Evolutionary conservation across 2,888 invertebrate genomes (phyloP), one percentile per base, ranked within the genome.

Genomic region (Dicycla oo): DNA sequence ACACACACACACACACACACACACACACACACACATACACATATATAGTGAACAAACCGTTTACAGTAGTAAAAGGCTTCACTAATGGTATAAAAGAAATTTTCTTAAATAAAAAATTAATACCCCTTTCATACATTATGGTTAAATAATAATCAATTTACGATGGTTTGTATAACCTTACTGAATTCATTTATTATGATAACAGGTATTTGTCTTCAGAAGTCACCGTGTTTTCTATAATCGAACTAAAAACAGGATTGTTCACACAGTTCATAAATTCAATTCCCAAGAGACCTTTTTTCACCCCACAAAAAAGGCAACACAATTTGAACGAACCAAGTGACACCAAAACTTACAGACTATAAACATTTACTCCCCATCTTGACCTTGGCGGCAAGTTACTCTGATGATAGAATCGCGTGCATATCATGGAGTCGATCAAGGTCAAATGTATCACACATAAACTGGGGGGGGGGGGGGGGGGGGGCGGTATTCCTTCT

Each of bases 381-480:
- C 75, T 85, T 81, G 83, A 81, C 87, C 85, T 86, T 85, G 85
- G 26, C 18, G 51, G 38, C 38, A 49, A 68, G 73, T 75, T 71
- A 69, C 66, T 51, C 73, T 83, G 87, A 85, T 81, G 87, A 85
- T 57, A 62, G 63, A 15, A 80, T 86, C 72, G 85, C 85, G 86
- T 85, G 86, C 60, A 45, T 30, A 51, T 26, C 40, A 58, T 23
- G 38, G 62, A 40, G 38, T 43, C 58, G 43, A 20, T 56, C 80
- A 80, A 80, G 80, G 80, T 80, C 83, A 74, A 69, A 65, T 54
- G 40, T 69, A 34, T 58, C 53, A 68, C 57, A 69, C 49, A 63
- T 73, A 53, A 69, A 83, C 47, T 18, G 15, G 3, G 30, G 51
- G 43, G 4, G 58, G 58, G 45, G 65, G 26, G 30, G 30, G 30